A percentile compares a stretch with the other conserved stretches of the same genome.
These are phyloP conservation scores for Upupa epops DNA, from an alignment of 2,113 vertebrate species.

Conservation along the genomic window DNA sequence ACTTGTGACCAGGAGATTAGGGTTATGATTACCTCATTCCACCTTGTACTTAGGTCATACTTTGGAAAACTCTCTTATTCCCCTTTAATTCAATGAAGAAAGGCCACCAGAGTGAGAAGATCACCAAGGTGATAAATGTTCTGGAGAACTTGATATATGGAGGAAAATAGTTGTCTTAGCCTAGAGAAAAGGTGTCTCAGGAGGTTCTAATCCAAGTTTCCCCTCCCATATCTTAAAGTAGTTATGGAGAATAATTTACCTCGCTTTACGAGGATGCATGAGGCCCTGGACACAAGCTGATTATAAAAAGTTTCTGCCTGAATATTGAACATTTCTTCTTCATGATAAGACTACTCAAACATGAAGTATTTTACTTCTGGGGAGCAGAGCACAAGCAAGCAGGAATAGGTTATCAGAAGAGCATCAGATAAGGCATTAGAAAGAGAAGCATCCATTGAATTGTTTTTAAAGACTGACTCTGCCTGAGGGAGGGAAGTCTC, in stretches of 20 bases:
- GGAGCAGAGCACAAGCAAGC: too few species aligned
- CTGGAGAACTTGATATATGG: background rate
- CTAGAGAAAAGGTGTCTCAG: background rate
- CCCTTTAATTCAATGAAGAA: background rate
- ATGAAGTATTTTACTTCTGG: too few species aligned
- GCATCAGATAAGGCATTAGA: too few species aligned
- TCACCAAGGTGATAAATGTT: accelerated
- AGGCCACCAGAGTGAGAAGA: background rate
- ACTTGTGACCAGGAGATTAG: background rate
- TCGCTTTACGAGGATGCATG: background rate
- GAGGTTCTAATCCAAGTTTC: background rate
- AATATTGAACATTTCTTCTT: background rate
- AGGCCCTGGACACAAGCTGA: background rate
- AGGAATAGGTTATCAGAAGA: too few species aligned
- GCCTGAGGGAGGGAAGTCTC: too few species aligned
- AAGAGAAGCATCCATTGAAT: too few species aligned
- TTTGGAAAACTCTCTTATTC: background rate
- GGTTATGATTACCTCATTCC: background rate
- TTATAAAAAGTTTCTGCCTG: background rate
- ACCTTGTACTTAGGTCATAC: background rate
- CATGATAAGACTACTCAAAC: background rate
- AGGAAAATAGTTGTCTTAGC: background rate
- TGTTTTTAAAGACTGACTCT: too few species aligned
- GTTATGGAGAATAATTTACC: background rate
- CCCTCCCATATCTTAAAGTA: background rate